These are phyloP conservation scores for Troides helena DNA, from an alignment of 2,888 invertebrate genomes.

Conservation along the genomic window DNA sequence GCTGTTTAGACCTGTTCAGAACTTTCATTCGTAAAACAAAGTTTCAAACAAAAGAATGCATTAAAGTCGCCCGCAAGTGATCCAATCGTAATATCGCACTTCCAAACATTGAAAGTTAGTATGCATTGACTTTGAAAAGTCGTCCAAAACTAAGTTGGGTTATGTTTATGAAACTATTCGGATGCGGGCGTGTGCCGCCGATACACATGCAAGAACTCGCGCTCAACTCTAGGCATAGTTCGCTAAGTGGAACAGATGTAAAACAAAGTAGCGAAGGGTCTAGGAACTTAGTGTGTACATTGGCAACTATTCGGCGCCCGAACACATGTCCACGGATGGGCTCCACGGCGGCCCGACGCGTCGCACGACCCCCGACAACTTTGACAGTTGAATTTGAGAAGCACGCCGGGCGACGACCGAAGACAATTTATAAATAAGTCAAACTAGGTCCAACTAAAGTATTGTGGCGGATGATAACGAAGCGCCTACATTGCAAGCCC, in stretches of 20 bases:
- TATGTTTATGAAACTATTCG: slow-evolving; percentile 81
- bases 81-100: slow-evolving; percentile 79
- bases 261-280: slow-evolving; percentile 80
- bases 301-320: slow-evolving; percentile 62
- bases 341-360: slow-evolving; percentile 36
- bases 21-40: slow-evolving; percentile 75
- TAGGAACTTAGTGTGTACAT: slow-evolving; percentile 78
- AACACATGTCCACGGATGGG: slow-evolving; percentile 60
- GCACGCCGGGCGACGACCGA: slow-evolving; percentile 59
- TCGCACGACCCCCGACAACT: slow-evolving; percentile 48
- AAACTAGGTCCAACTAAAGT: slow-evolving; percentile 78
- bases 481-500: slow-evolving; percentile 62
- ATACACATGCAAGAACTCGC: slow-evolving; percentile 80
- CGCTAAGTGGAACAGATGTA: slow-evolving; percentile 80
- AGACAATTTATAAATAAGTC: slow-evolving; percentile 75
- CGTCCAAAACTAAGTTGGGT: slow-evolving; percentile 80
- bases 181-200: slow-evolving; percentile 76
- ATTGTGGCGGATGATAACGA: slow-evolving; percentile 74
- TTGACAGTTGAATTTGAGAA: slow-evolving; percentile 69
- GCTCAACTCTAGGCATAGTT: slow-evolving; percentile 79
- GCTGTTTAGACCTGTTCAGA: slow-evolving; percentile 67
- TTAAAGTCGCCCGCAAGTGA: slow-evolving; percentile 76
- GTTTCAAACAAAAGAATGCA: slow-evolving; percentile 78
- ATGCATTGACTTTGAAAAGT: slow-evolving; percentile 81
- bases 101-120: slow-evolving; percentile 79